These are phyloP conservation scores for Smutsia gigantea DNA, from an alignment of 2,797 vertebrate species.

Conservation along the genomic window DNA sequence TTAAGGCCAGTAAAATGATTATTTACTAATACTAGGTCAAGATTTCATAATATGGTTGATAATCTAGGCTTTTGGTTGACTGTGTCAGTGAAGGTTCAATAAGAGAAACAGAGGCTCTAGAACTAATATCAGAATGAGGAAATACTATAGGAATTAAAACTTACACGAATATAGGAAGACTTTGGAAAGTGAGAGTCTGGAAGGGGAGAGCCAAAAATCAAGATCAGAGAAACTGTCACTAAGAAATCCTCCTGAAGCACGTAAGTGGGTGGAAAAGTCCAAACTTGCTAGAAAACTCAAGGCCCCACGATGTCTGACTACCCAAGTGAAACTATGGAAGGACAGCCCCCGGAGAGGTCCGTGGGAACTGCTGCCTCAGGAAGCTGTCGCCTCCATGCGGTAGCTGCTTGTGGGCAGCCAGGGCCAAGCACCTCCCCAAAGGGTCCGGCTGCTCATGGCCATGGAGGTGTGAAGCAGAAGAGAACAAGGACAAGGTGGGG, in stretches of 20 bases:
- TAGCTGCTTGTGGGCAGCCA: background rate
- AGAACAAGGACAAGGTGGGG: background rate
- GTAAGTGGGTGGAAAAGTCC: no score
- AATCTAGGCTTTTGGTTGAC: background rate
- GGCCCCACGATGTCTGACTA: background rate
- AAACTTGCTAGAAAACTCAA: background rate
- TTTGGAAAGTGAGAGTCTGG: background rate
- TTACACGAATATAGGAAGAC: background rate
- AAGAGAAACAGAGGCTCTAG: background rate
- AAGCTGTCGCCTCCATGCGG: background rate
- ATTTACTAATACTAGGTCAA: background rate
- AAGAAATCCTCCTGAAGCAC: background rate
- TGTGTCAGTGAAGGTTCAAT: background rate
- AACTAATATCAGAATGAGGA: background rate
- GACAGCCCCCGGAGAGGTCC: background rate
- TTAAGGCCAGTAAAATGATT: background rate
- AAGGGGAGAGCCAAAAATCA: background rate
- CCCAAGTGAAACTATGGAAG: no score
- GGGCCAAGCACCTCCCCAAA: accelerated
- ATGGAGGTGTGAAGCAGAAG: background rate
- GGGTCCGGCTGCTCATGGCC: no score
- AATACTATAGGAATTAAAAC: background rate
- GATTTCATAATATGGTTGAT: background rate
- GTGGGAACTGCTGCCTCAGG: background rate
- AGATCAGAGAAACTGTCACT: background rate